These are phyloP conservation scores for Fragum sueziense DNA, from an alignment of 2,888 invertebrate species.

Conservation along the genomic window DNA sequence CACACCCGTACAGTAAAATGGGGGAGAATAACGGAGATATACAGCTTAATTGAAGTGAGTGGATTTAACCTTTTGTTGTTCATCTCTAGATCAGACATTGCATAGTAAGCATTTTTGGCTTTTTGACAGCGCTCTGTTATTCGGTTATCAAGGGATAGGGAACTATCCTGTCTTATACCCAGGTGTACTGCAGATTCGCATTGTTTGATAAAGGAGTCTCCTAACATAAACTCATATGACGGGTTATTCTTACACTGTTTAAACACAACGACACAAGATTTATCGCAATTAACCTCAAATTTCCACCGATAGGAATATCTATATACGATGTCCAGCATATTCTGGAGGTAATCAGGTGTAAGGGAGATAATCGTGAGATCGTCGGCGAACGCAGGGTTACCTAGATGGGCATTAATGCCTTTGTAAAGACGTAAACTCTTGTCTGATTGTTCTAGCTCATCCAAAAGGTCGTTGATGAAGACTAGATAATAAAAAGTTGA, in stretches of 20 bases:
- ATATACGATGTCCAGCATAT: background rate
- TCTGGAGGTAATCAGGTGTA: constrained; percentile 1
- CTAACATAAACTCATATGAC: too few relatives aligned
- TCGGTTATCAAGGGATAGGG: too few relatives aligned
- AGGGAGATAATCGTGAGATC: background rate
- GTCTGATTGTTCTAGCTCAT: constrained; percentile 4
- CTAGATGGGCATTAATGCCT: background rate
- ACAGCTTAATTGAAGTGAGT: too few relatives aligned
- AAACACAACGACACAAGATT: constrained; percentile 2
- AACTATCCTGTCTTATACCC: too few relatives aligned
- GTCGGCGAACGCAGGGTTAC: constrained; percentile 12
- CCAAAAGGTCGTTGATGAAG: background rate
- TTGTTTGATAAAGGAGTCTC: too few relatives aligned
- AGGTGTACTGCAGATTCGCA: too few relatives aligned
- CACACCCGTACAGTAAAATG: too few relatives aligned
- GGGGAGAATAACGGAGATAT: too few relatives aligned
- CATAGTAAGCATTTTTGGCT: too few relatives aligned
- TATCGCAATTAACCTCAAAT: background rate
- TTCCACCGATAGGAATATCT: background rate
- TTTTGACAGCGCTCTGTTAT: too few relatives aligned
- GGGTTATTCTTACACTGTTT: background rate
- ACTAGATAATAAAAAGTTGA: constrained; percentile 9
- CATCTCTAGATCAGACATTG: too few relatives aligned
- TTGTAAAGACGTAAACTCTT: background rate
- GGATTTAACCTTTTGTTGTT: too few relatives aligned